Evolutionary conservation across 2,797 vertebrate species (phyloP).

Genomic region (Coilia nasus): DNA sequence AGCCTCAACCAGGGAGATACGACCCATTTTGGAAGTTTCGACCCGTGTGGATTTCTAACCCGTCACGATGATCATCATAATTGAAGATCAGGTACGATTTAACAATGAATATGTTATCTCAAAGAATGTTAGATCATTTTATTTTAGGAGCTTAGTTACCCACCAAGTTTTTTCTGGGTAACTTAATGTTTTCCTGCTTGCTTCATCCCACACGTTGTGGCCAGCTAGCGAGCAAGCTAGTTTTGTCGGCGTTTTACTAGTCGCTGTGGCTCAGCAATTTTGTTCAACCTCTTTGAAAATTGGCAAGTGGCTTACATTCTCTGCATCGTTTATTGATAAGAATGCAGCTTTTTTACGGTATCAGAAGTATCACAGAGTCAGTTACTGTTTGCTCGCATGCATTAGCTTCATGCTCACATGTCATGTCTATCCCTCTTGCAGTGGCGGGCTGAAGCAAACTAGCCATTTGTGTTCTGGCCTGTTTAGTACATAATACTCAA

Average conservation of each 20-base stretch:
- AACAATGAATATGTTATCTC: background rate
- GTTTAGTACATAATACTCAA: background rate
- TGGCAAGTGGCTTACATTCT: background rate
- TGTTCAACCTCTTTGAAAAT: background rate
- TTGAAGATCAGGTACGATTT: conserved; percentile 50
- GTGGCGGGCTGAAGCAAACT: background rate
- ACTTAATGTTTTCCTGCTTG: background rate
- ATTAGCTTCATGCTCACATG: background rate
- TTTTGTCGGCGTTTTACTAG: background rate
- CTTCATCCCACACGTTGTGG: background rate
- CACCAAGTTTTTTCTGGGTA: background rate
- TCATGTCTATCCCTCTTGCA: background rate
- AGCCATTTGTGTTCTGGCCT: background rate
- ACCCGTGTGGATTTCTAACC: background rate
- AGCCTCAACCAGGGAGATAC: background rate
- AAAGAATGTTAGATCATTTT: background rate
- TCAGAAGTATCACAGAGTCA: background rate
- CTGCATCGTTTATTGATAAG: too few species aligned
- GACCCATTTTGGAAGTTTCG: conserved; percentile 1
- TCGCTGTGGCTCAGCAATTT: background rate
- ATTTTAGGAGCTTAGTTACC: background rate
- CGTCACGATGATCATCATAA: conserved; percentile 50
- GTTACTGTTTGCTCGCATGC: background rate
- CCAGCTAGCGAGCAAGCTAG: background rate
- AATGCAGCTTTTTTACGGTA: too few species aligned